Percentiles rank a stretch among this genome's conserved stretches.
Conservation (phyloP, 1,140 invertebrate species). For the Pinna nobilis region DNA sequence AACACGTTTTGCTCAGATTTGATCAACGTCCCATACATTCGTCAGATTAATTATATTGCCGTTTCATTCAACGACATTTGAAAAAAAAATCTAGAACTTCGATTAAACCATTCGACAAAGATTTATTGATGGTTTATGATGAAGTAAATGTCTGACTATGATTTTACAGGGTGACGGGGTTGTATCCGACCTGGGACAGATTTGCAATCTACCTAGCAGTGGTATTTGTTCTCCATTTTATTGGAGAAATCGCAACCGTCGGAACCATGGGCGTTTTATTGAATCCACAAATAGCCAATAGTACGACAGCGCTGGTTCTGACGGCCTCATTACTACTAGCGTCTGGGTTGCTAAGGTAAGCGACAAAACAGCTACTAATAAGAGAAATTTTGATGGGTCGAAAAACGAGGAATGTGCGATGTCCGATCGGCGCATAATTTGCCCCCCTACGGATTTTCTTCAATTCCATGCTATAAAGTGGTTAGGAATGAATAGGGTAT, state of each 20-base stretch:
- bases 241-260: conserved; percentile 61
- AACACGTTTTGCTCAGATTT: background rate
- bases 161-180: conserved; percentile 57
- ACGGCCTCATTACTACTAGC: conserved; percentile 63
- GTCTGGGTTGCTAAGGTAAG: conserved; percentile 64
- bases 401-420: no score
- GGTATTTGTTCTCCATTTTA: conserved; percentile 52
- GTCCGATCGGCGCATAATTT: no score
- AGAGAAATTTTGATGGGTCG: background rate
- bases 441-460: no score
- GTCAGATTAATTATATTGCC: no score
- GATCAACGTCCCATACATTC: background rate
- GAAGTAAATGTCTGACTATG: background rate
- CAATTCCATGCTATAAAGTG: no score
- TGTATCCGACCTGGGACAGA: conserved; percentile 49
- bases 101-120: background rate
- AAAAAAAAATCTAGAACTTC: background rate
- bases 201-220: conserved; percentile 59
- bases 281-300: conserved; percentile 61
- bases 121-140: background rate
- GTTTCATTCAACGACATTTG: no score
- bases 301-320: conserved; percentile 57
- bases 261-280: conserved; percentile 58
- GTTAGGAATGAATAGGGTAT: no score
- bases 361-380: no score